phyloP scores from a whole-genome alignment of 2,888 invertebrate species.

The Diarsia mendica region DNA sequence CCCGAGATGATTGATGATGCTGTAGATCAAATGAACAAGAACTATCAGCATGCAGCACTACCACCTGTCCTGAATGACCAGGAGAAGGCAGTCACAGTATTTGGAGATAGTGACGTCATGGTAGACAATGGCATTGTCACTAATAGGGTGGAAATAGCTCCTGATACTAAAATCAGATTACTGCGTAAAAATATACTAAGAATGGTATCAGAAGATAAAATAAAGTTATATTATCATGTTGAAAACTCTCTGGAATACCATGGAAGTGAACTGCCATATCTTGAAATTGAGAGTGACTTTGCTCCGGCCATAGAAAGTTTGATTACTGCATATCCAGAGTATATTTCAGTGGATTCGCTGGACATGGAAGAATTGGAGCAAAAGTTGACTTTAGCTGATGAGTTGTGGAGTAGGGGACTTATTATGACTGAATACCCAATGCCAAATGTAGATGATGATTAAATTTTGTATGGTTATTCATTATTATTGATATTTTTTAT shows the following conservation, averaged over 20 bases:
- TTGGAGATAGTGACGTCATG: slow-evolving; percentile 93
- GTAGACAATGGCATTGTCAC: slow-evolving; percentile 90
- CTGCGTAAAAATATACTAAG: slow-evolving; percentile 89
- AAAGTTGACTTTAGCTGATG: slow-evolving; percentile 92
- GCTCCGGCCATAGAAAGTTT: slow-evolving; percentile 93
- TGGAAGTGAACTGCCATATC: slow-evolving; percentile 92
- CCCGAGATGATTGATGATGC: slow-evolving; percentile 92
- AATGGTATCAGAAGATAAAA: slow-evolving; percentile 91
- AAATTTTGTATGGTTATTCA: slow-evolving; percentile 51
- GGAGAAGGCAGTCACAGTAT: slow-evolving; percentile 93
- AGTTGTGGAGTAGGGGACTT: slow-evolving; percentile 96
- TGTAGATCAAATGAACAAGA: slow-evolving; percentile 96
- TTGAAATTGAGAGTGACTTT: slow-evolving; percentile 93
- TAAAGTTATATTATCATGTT: slow-evolving; percentile 94
- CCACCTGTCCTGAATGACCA: slow-evolving; percentile 94
- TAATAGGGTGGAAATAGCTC: slow-evolving; percentile 92
- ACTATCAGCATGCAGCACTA: slow-evolving; percentile 95
- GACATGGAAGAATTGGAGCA: slow-evolving; percentile 91
- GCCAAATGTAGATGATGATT: slow-evolving; percentile 85
- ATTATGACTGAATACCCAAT: slow-evolving; percentile 93
- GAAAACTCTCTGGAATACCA: slow-evolving; percentile 97
- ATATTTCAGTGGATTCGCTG: slow-evolving; percentile 92
- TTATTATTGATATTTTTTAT: slow-evolving; percentile 10
- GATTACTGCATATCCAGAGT: slow-evolving; percentile 94
- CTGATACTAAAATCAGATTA: slow-evolving; percentile 91